Base-by-base conservation (phyloP, 2,797 vertebrate species). In the Chrysocyon brachyurus region DNA sequence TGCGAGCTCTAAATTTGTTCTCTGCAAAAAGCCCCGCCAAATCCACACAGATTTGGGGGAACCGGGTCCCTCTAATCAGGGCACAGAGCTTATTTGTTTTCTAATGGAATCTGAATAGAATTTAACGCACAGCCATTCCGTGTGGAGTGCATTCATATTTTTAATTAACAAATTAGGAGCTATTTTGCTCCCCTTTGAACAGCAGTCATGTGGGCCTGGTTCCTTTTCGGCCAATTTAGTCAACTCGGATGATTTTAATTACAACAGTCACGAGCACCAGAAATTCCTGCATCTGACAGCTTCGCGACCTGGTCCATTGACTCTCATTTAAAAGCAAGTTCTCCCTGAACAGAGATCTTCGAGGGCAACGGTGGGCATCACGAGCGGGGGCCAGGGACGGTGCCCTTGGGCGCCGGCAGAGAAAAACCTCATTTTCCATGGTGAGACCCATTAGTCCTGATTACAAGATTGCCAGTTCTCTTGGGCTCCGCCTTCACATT, bases 151-250 rank as follows among this genome's bases (percentile, higher is more conserved):
- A 93, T 97, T 97, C 97, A 97, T 98, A 97, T 97, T 97, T 97
- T 98, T 96, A 97, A 98, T 98, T 92, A 97, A 97, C 97, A 98
- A 98, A 98, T 98, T 97, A 97, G 97, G 97, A 98, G 91, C 91
- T 97, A 95, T 97, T 97, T 97, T 94, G 95, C 92, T 97, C 95
- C 97, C 95, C 94, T 98, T 98, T 97, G 96, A 97, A 97, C 16
- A 24, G 93, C 96, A 98, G 94, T 98, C 96, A 94, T 97, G 97
- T 98, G 97, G 97, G 96, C 93, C 93, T 97, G 97, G 93, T 96
- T 98, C 94, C 97, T 98, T 98, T 97, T 97, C 85, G 95, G 96
- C 93, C 96, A 97, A 98, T 98, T 98, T 98, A 98, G 97, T 98
- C 96, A 98, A 97, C 97, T 97, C 31, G 46, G 97, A 96, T 97